Evolutionary conservation across 2,113 vertebrate genomes (phyloP), one percentile per base, ranked within the genome.

Genomic region (Calonectris borealis): DNA sequence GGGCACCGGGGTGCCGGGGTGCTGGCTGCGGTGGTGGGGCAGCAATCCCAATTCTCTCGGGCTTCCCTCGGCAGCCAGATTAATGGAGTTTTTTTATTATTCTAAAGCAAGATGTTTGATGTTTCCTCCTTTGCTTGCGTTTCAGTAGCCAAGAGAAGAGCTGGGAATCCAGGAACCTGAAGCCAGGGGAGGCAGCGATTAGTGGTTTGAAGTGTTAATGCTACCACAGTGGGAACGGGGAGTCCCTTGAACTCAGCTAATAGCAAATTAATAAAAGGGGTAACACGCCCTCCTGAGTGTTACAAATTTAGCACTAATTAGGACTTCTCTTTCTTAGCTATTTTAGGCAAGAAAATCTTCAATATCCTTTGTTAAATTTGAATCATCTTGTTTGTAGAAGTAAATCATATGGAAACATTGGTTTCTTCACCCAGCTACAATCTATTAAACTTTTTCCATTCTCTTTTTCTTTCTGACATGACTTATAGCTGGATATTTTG

Each of bases 221-320:
- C 91, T 27, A 87, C 57, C 91, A 84, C 69, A 44, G 88, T 65
- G 73, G 91, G 80, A 95, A 72, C 0, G 0, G 92, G 86, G 83
- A 96, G 88, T 94, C 88, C 89, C 96, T 83, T 79, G 65, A 85
- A 89, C 36, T 91, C 57, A 38, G 44, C 69, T 65, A 44, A 76
- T 89, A 90, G 88, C 73, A 93, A 94, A 96, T 94, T 94, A 95
- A 89, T 91, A 95, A 89, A 93, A 95, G 61, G 90, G 42, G 57
- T 91, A 94, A 76, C 73, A 42, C 0, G 0, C 17, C 96, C 93
- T 94, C 94, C 70, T 34, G 91, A 89, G 93, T 83, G 86, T 69
- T 95, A 94, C 34, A 57, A 66, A 95, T 95, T 95, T 94, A 92
- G 70, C 83, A 70, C 93, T 95, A 96, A 94, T 97, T 95, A 94